These are phyloP conservation scores for Oryzias sinensis DNA, from an alignment of 2,797 vertebrate genomes.

Conservation along the genomic window DNA sequence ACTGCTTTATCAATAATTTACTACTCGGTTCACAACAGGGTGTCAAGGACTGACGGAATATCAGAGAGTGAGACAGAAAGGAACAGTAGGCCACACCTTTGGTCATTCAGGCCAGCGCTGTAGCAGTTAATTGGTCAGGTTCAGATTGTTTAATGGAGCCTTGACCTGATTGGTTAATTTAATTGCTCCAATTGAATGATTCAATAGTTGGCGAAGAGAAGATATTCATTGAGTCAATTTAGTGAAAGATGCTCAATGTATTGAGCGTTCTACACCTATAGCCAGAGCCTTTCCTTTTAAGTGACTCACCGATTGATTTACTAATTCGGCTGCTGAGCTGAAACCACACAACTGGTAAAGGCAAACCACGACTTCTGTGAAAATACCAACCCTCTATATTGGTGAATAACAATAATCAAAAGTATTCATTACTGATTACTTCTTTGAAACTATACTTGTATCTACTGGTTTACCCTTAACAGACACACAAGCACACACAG, in stretches of 20 bases:
- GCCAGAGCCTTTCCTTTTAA: constrained; percentile 40
- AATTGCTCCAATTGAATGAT: constrained; percentile 76
- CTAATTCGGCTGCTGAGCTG: constrained; percentile 31
- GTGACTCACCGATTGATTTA: constrained; percentile 50
- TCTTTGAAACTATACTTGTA: constrained; percentile 19
- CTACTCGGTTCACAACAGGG: constrained; percentile 67
- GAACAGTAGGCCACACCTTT: constrained; percentile 50
- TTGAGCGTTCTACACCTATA: constrained; percentile 44
- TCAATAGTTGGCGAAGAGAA: constrained; percentile 61
- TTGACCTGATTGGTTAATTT: constrained; percentile 74
- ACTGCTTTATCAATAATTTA: constrained; percentile 66
- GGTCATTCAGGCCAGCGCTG: constrained; percentile 50
- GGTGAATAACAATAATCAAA: background rate
- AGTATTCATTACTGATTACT: constrained; percentile 6
- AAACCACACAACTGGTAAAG: constrained; percentile 6
- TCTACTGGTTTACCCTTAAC: constrained; percentile 34
- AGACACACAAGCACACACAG: constrained; percentile 7
- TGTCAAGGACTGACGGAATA: constrained; percentile 56
- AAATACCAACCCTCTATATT: constrained; percentile 9
- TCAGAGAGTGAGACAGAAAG: constrained; percentile 55
- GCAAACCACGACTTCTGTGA: constrained; percentile 5
- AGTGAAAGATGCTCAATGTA: constrained; percentile 54
- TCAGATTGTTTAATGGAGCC: constrained; percentile 72
- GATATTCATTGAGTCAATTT: constrained; percentile 46
- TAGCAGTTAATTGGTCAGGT: constrained; percentile 68